Base-by-base conservation (phyloP, 2,797 vertebrate genomes). In the Catamblyrhynchus diadema region DNA sequence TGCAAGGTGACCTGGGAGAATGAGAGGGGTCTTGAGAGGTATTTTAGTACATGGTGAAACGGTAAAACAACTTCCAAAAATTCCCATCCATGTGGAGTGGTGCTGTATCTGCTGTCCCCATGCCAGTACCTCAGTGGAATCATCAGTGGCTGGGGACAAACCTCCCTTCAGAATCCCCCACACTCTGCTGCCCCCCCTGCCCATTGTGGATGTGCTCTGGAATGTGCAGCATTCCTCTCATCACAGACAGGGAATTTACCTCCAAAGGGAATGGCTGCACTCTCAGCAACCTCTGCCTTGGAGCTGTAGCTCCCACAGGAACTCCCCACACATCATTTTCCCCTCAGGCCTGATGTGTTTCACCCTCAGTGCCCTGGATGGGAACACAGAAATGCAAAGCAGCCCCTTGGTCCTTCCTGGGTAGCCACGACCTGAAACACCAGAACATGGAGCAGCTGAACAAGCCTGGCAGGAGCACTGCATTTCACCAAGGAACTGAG, bases 121-220 rank as follows among this genome's bases (percentile, higher is more conserved):
- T 6, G 27, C 57, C 3, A 8, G 37, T 0, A 54, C 44, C 50
- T 27, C 50, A 37, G 41, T 66, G 33, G 39, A 42, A 50, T 30
- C 32, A 32, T 21, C 41, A 45, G 47, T 30, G 32, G 8, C 54
- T 65, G 62, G 73, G 81, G 60, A 73, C 61, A 21, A 53, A 30
- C 5, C 14, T 69, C 37, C 57, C 33, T 50, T 37, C 24, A 22
- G 20, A 41, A 35, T 20, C 20, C 25, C 39, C 7, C 51, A 25
- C 1, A 2, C 39, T 59, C 39, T 60, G 32, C 70, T 81, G 74
- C 41, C 62, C 35, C 37, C 35, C 32, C 23, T 30, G 42, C 32
- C 54, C 1, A 0, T 2, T 6, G 4, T 2, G 15, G 90, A 28
- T 3, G 1, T 22, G 28, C 59, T 79, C n/a, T 67, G 83, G 35